Evolutionary conservation across 1,140 invertebrate genomes (phyloP).

Genomic region (Orius laevigatus): DNA sequence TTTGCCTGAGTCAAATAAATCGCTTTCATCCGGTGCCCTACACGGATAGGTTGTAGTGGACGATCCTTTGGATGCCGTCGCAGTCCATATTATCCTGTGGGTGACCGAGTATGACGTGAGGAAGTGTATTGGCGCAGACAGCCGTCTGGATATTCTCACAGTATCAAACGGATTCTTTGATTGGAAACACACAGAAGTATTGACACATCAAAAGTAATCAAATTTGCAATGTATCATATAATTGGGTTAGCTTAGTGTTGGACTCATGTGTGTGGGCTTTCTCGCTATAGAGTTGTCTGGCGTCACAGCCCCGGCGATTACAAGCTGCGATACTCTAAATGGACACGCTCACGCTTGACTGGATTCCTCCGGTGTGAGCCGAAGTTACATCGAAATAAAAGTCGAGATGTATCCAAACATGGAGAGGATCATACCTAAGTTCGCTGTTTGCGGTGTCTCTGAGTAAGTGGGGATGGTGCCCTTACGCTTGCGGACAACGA

Average conservation of each 20-base stretch:
- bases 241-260: neutral
- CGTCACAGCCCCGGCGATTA: slow-evolving; percentile 28
- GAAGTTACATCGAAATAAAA: slow-evolving; percentile 32
- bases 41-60: slow-evolving; percentile 30
- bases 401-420: slow-evolving; percentile 35
- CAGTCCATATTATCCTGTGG: slow-evolving; percentile 37
- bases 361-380: slow-evolving; percentile 29
- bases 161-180: slow-evolving; percentile 24
- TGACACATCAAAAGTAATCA: slow-evolving; percentile 2
- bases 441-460: slow-evolving; percentile 24
- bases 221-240: too few relatives aligned
- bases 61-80: slow-evolving; percentile 40
- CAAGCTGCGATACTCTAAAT: slow-evolving; percentile 31
- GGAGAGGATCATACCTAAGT: slow-evolving; percentile 33
- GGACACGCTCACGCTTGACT: slow-evolving; percentile 27
- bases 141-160: slow-evolving; percentile 28
- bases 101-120: too few relatives aligned
- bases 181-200: slow-evolving; percentile 13
- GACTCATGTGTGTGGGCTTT: slow-evolving; percentile 29
- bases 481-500: too few relatives aligned
- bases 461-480: too few relatives aligned
- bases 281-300: too few relatives aligned
- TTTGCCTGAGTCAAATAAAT: too few relatives aligned
- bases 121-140: slow-evolving; percentile 38
- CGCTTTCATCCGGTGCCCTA: too few relatives aligned